Percentiles rank a stretch among this genome's conserved stretches.
Evolutionary conservation across 2,888 invertebrate genomes (phyloP).

Genomic region (Microctonus aethiopoides): DNA sequence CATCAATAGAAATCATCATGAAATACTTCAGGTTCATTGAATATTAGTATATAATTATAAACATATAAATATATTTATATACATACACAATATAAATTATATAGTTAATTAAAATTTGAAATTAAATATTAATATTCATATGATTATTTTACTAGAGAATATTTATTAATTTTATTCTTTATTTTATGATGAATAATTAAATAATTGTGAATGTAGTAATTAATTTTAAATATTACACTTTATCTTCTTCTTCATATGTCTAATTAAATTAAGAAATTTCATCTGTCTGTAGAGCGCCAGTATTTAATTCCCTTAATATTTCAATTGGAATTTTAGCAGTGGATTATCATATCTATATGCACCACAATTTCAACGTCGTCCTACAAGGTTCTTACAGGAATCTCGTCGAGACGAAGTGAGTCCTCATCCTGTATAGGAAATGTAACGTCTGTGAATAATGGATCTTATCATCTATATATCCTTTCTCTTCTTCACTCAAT

Average conservation of each 20-base stretch:
- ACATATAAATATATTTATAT: too few species aligned
- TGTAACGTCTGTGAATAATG: constrained; percentile 28
- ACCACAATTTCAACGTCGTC: background rate
- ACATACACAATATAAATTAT: too few species aligned
- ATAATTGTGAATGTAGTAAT: too few species aligned
- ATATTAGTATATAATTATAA: background rate
- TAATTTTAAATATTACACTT: background rate
- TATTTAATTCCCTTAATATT: constrained; percentile 19
- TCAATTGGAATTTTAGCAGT: constrained; percentile 9
- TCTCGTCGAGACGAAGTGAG: background rate
- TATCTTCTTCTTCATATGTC: background rate
- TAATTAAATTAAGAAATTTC: constrained; percentile 21
- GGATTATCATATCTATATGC: background rate
- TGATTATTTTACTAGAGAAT: too few species aligned
- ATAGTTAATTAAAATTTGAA: too few species aligned
- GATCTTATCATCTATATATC: constrained; percentile 23
- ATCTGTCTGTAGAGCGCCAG: background rate
- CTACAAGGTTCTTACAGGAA: constrained; percentile 13
- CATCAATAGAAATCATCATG: background rate
- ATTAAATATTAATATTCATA: too few species aligned
- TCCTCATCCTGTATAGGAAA: constrained; percentile 1
- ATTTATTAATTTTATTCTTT: too few species aligned
- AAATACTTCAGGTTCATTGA: background rate
- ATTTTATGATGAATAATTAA: too few species aligned
- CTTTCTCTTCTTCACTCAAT: background rate